Percentiles rank a stretch among this genome's conserved stretches.
Evolutionary conservation across 1,140 invertebrate species (phyloP).

Genomic region (Mylabris phalerata): DNA sequence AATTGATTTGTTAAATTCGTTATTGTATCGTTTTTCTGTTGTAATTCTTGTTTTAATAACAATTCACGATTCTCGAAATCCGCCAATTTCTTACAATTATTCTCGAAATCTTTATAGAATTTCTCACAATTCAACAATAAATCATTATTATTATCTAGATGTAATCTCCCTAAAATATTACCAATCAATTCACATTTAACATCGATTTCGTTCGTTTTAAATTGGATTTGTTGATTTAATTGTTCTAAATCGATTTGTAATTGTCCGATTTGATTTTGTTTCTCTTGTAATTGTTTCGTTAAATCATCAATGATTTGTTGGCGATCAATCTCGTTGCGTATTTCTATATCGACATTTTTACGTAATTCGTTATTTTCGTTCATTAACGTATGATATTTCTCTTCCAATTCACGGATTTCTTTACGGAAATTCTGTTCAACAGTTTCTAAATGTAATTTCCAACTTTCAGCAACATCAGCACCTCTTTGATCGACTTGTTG

Average conservation of each 20-base stretch:
- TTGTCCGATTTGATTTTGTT: conserved; percentile 5
- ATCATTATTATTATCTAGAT: not conserved
- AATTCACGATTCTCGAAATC: too few species aligned
- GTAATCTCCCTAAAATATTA: not conserved
- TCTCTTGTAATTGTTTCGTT: conserved; percentile 30
- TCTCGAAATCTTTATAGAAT: not conserved
- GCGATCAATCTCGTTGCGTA: conserved; percentile 38
- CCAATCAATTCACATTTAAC: not conserved
- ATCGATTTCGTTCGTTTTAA: too few species aligned
- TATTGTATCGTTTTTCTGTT: conserved; percentile 14
- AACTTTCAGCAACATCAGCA: conserved; percentile 55
- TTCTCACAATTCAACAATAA: not conserved
- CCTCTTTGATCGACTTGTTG: conserved; percentile 54
- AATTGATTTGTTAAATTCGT: conserved; percentile 9
- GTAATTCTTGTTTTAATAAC: too few species aligned
- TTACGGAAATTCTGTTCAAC: conserved; percentile 45
- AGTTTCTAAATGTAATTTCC: conserved; percentile 55
- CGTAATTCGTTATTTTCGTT: conserved; percentile 42
- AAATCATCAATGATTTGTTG: conserved; percentile 32
- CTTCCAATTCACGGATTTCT: conserved; percentile 42
- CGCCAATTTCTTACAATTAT: not conserved
- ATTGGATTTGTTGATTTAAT: conserved; percentile 16
- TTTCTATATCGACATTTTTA: conserved; percentile 38
- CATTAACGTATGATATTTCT: conserved; percentile 47
- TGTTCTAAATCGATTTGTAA: conserved; percentile 14